Evolutionary conservation across 35 echinoderm and acorn worm genomes (phyloP).

Genomic region (Heliocidaris tuberculata): DNA sequence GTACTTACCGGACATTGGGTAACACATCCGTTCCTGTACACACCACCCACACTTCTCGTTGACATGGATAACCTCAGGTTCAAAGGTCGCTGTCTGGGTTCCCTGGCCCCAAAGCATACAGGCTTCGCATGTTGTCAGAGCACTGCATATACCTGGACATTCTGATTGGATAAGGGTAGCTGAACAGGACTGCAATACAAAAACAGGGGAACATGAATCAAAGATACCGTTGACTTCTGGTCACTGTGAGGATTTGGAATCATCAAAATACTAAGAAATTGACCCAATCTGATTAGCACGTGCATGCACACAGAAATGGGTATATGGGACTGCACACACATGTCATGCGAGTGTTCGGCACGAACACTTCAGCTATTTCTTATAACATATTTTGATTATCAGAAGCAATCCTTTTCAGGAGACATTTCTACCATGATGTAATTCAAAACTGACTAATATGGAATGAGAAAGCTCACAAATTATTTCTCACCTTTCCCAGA

Average conservation of each 20-base stretch:
- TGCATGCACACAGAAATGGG: too few species aligned
- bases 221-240: neutral
- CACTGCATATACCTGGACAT: constrained; percentile 74
- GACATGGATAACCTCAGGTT: constrained; percentile 48
- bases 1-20: constrained; percentile 61
- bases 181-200: constrained; percentile 45
- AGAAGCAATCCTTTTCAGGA: too few species aligned
- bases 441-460: too few species aligned
- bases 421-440: too few species aligned
- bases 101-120: constrained; percentile 70
- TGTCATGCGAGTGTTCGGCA: neutral
- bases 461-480: too few species aligned
- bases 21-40: constrained; percentile 75
- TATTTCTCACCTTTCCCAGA: too few species aligned
- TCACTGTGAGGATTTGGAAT: too few species aligned
- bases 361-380: too few species aligned
- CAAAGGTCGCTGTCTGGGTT: constrained; percentile 31
- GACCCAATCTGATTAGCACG: too few species aligned
- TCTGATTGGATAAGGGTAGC: neutral
- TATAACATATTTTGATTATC: too few species aligned
- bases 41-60: constrained; percentile 91
- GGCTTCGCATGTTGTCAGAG: constrained; percentile 61
- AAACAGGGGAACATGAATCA: neutral
- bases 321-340: neutral
- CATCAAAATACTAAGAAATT: too few species aligned